Evolutionary conservation across 2,797 vertebrate genomes (phyloP).

Genomic region (Morus bassanus): DNA sequence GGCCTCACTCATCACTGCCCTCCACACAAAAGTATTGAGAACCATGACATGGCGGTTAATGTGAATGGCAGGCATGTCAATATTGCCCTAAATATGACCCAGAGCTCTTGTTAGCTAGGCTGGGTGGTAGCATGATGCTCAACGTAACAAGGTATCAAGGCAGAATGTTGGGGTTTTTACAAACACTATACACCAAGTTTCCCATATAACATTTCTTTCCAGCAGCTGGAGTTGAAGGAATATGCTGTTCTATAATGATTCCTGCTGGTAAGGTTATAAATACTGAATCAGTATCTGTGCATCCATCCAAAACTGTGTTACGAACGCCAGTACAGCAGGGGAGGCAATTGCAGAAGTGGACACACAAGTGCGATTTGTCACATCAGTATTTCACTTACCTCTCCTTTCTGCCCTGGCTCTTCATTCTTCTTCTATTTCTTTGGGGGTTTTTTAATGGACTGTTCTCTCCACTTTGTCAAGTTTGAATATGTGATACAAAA

Average conservation of each 20-base stretch:
- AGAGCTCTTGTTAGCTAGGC: not conserved
- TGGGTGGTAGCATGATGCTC: not conserved
- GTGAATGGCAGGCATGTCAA: not conserved
- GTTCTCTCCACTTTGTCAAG: not conserved
- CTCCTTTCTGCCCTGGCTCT: not conserved
- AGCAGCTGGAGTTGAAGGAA: not conserved
- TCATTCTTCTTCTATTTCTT: not conserved
- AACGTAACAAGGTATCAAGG: not conserved
- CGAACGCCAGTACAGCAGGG: fast-evolving
- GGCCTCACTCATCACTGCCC: not conserved
- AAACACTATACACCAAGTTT: not conserved
- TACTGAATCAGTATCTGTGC: not conserved
- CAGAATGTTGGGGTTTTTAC: not conserved
- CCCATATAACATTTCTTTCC: not conserved
- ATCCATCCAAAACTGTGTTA: not conserved
- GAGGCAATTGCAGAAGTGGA: not conserved
- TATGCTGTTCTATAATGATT: not conserved
- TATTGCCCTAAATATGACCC: not conserved
- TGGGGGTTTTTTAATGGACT: not conserved
- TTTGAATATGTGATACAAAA: not conserved
- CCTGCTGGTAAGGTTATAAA: not conserved
- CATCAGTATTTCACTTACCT: not conserved
- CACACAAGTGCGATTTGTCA: not conserved
- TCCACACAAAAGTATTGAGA: not conserved
- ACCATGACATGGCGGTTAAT: fast-evolving